phyloP scores from a whole-genome alignment of 1,140 invertebrate species.

The Sitodiplosis mosellana region DNA sequence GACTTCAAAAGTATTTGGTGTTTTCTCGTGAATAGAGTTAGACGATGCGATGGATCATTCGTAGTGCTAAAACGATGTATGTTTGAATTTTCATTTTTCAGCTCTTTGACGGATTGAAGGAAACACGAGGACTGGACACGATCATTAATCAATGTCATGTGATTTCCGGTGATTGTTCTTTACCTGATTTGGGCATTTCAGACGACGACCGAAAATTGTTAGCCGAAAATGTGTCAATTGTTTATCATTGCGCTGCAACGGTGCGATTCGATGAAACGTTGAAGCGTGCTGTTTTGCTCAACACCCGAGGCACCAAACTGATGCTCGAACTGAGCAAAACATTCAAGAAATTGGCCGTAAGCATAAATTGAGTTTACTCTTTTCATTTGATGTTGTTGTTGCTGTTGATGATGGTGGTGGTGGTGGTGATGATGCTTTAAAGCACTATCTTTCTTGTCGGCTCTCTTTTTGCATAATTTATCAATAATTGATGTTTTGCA shows the following conservation, averaged over 20 bases:
- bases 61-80: background rate
- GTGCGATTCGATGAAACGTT: conserved; percentile 57
- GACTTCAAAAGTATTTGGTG: too few species aligned
- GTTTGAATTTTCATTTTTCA: conserved; percentile 23
- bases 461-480: background rate
- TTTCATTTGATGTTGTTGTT: too few species aligned
- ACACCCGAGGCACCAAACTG: conserved; percentile 53
- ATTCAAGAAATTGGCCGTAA: conserved; percentile 48
- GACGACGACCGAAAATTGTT: conserved; percentile 46
- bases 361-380: too few species aligned
- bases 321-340: conserved; percentile 54
- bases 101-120: conserved; percentile 58
- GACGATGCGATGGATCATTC: too few species aligned
- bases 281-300: conserved; percentile 52
- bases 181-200: conserved; percentile 53
- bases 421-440: too few species aligned
- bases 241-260: conserved; percentile 85
- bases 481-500: background rate
- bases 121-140: conserved; percentile 30
- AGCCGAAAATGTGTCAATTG: conserved; percentile 51
- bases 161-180: conserved; percentile 59
- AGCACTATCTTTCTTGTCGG: too few species aligned
- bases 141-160: conserved; percentile 45
- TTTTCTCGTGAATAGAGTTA: too few species aligned
- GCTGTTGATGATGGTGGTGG: too few species aligned